Evolutionary conservation across 2,113 vertebrate genomes (phyloP).

Genomic region (Dromiciops gliroides): DNA sequence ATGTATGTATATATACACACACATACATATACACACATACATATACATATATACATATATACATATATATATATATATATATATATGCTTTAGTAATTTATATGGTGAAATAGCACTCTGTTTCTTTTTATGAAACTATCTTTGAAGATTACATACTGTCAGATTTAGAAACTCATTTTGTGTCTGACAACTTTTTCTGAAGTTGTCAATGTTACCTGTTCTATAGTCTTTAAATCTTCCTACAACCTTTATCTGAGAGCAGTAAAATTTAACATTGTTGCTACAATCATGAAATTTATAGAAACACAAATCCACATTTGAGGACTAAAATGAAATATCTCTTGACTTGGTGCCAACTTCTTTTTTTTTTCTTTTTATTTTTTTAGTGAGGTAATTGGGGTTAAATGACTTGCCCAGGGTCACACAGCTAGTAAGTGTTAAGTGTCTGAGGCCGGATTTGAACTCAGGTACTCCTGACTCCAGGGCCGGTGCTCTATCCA

Average conservation of each 20-base stretch:
- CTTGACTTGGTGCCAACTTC: not conserved
- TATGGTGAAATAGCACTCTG: not conserved
- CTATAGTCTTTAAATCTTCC: not conserved
- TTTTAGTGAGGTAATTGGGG: too few species aligned
- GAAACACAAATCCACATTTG: not conserved
- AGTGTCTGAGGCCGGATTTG: too few species aligned
- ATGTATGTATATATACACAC: too few species aligned
- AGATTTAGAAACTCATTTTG: not conserved
- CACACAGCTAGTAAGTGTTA: too few species aligned
- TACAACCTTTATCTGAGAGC: not conserved
- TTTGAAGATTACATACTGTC: not conserved
- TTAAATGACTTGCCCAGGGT: too few species aligned
- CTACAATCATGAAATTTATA: not conserved
- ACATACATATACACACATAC: too few species aligned
- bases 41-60: too few species aligned
- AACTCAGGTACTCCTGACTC: too few species aligned
- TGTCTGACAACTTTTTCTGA: not conserved
- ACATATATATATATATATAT: too few species aligned
- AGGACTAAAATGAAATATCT: not conserved
- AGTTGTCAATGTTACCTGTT: not conserved
- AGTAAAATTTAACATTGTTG: not conserved
- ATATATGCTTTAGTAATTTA: not conserved
- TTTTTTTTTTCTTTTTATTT: too few species aligned
- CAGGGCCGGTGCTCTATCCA: too few species aligned
- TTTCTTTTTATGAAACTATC: not conserved